phyloP scores from a whole-genome alignment of 1,140 invertebrate genomes.

The Melitaea cinxia region DNA sequence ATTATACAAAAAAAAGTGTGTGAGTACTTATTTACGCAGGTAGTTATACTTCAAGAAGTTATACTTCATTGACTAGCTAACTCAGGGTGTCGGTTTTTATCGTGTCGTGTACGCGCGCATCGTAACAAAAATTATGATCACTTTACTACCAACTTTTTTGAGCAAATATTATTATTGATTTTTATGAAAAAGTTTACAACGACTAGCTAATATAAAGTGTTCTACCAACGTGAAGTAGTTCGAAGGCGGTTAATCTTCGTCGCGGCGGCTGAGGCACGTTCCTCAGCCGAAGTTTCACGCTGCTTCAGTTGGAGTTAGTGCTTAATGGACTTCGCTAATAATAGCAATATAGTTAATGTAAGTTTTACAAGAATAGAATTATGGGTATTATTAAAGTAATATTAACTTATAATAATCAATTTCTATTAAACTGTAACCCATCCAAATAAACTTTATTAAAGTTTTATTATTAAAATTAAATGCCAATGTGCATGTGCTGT shows the following conservation, averaged over 20 bases:
- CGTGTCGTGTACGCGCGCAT: too few species aligned
- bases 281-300: background rate
- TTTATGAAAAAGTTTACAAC: background rate
- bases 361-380: background rate
- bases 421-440: too few species aligned
- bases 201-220: slow-evolving; percentile 3
- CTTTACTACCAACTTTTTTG: background rate
- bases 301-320: background rate
- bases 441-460: too few species aligned
- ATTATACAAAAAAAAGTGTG: too few species aligned
- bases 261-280: background rate
- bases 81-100: too few species aligned
- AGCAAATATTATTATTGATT: background rate
- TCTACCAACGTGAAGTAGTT: slow-evolving; percentile 1
- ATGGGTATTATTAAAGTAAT: too few species aligned
- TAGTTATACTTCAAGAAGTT: too few species aligned
- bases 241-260: slow-evolving; percentile 2
- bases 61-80: too few species aligned
- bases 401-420: too few species aligned
- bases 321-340: slow-evolving; percentile 10
- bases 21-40: too few species aligned
- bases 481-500: too few species aligned
- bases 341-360: background rate
- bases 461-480: too few species aligned
- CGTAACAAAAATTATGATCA: background rate